Conservation (phyloP, 2,113 vertebrate species). For the Psittacus erithacus region DNA sequence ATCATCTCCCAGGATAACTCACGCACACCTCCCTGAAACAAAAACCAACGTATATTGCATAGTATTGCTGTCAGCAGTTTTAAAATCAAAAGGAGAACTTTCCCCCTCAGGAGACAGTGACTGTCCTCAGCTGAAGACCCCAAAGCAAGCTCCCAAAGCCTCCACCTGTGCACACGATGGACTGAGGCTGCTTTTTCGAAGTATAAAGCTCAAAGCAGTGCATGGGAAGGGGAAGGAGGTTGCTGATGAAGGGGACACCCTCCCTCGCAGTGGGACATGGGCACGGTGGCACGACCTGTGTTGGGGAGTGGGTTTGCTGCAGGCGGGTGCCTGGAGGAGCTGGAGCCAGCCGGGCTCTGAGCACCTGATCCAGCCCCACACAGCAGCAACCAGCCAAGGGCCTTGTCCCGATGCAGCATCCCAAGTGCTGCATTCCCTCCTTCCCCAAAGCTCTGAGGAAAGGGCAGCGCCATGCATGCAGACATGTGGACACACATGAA, state of each 20-base stretch:
- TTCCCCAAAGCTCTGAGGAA: neutral
- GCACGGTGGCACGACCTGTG: neutral
- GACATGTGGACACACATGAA: neutral
- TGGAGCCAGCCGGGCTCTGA: neutral
- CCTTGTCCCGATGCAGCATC: rapidly evolving
- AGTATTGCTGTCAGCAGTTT: constrained; percentile 66
- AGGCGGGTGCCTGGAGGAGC: neutral
- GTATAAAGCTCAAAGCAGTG: neutral
- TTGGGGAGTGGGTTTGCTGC: neutral
- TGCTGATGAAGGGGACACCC: neutral
- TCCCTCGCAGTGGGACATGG: rapidly evolving
- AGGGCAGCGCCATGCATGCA: rapidly evolving
- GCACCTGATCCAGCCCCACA: neutral
- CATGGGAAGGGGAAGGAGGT: neutral
- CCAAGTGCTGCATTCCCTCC: rapidly evolving
- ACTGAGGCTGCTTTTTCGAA: neutral
- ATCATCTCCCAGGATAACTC: neutral
- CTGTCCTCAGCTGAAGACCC: neutral
- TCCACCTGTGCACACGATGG: rapidly evolving
- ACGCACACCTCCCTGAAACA: constrained; percentile 54
- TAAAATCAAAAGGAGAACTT: constrained; percentile 14
- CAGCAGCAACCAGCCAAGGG: neutral
- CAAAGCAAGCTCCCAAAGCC: neutral
- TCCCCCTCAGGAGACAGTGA: neutral
- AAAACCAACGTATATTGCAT: constrained; percentile 65